Evolutionary conservation across 2,113 vertebrate species (phyloP), one percentile per base, ranked within the genome.

Genomic region (Vimba vimba): DNA sequence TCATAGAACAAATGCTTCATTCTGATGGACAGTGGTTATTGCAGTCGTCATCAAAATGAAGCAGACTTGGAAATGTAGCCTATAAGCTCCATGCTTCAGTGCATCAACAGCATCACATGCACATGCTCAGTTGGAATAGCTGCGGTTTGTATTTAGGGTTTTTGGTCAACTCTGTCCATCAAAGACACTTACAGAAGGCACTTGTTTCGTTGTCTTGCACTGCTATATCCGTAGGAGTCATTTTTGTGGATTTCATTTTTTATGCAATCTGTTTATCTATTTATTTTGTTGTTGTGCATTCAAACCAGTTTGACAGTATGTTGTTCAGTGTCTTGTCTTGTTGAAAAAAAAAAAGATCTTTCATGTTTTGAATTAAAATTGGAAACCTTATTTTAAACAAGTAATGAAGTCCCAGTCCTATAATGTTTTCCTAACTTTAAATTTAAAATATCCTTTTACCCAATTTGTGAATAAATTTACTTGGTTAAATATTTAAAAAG

Each of bases 1-100:
- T 94, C 96, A 92, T 97, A 96, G 94, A 68, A 90, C 45, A 25
- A 50, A 79, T 15, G 27, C n/a, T 86, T 71, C 10, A n/a, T 27
- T 55, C 33, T 43, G 36, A 57, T 79, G 64, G 36, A 79, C 68
- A 25, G 8, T 45, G 39, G 17, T 77, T 77, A 47, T 52, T 82
- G 79, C 62, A 82, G 79, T 82, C 43, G 1, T 50, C 45, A 33
- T 52, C 47, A 55, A 52, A 82, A 69, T 36, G 25, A 64, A 55
- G 27, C 80, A 33, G 6, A 6, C 27, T n/a, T 68, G 5, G 36
- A 64, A 64, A 64, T 62, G 57, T 68, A 33, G 25, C 30, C 25
- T 36, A 25, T 82, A 52, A 82, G 33, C 64, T 50, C 45, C 59
- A 30, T 82, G 30, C 39, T 60, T 36, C 47, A 36, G 36, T 43